Evolutionary conservation across 2,888 invertebrate genomes (phyloP).

Genomic region (Spisula subtruncata): DNA sequence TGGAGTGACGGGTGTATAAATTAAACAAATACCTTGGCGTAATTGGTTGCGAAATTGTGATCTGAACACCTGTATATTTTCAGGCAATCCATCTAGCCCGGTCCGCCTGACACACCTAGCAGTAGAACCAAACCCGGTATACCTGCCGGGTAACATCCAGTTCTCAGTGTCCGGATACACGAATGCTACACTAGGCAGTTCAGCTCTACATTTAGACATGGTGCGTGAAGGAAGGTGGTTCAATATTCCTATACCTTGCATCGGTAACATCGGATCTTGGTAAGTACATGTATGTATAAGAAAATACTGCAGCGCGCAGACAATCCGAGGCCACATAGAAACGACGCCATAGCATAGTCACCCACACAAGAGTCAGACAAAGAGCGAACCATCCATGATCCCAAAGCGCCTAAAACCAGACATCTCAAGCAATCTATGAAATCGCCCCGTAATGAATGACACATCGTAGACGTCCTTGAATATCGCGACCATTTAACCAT

Average conservation of each 20-base stretch:
- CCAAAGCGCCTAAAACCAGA: too few species aligned
- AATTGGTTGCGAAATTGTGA: not conserved
- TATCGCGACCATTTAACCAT: too few species aligned
- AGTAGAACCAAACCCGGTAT: conserved; percentile 55
- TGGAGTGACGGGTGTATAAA: too few species aligned
- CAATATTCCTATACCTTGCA: conserved; percentile 65
- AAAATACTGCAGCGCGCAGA: too few species aligned
- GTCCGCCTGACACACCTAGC: conserved; percentile 53
- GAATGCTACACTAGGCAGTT: conserved; percentile 58
- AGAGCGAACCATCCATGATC: too few species aligned
- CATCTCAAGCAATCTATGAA: too few species aligned
- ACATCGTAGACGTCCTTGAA: too few species aligned
- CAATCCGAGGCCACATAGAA: too few species aligned
- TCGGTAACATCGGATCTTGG: conserved; percentile 73
- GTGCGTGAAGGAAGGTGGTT: conserved; percentile 45
- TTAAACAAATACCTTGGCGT: too few species aligned
- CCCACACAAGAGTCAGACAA: too few species aligned
- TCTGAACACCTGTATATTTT: not conserved
- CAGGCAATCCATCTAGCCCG: conserved; percentile 50
- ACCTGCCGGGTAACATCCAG: conserved; percentile 55
- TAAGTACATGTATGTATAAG: conserved; percentile 29
- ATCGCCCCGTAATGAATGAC: too few species aligned
- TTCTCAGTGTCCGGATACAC: conserved; percentile 62
- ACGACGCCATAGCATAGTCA: too few species aligned
- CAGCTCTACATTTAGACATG: conserved; percentile 45